These are phyloP conservation scores for Pogonomyrmex barbatus DNA, from an alignment of 1,140 invertebrate species.

Conservation along the genomic window DNA sequence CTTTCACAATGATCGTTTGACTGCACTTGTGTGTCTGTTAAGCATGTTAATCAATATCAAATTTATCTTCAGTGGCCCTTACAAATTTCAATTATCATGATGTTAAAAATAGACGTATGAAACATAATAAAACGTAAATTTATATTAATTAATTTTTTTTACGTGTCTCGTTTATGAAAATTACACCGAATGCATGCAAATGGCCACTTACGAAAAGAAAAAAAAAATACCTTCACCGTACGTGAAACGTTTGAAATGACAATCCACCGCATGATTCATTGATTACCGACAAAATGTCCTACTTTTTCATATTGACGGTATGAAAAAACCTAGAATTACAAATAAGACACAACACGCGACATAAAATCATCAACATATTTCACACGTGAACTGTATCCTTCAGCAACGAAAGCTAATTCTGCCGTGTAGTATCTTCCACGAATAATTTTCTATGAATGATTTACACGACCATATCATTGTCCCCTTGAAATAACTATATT, in stretches of 20 bases:
- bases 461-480: background rate
- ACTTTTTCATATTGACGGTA: slow-evolving; percentile 3
- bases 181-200: background rate
- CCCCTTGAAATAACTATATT: background rate
- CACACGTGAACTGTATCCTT: background rate
- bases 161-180: background rate
- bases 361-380: background rate
- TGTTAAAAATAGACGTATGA: background rate
- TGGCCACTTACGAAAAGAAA: background rate
- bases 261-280: slow-evolving; percentile 38
- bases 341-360: slow-evolving; percentile 12
- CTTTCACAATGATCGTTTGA: background rate
- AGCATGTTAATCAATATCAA: background rate
- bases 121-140: background rate
- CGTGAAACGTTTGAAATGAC: slow-evolving; percentile 20
- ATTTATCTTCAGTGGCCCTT: background rate
- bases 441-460: background rate
- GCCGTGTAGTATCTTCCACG: background rate
- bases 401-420: background rate
- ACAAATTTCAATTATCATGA: background rate
- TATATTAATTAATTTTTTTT: background rate
- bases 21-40: background rate
- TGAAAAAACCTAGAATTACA: slow-evolving; percentile 41
- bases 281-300: slow-evolving; percentile 45
- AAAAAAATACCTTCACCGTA: background rate